Conservation (phyloP, 92 coral and sea anemone genomes). For the Virgularia gustaviana region DNA sequence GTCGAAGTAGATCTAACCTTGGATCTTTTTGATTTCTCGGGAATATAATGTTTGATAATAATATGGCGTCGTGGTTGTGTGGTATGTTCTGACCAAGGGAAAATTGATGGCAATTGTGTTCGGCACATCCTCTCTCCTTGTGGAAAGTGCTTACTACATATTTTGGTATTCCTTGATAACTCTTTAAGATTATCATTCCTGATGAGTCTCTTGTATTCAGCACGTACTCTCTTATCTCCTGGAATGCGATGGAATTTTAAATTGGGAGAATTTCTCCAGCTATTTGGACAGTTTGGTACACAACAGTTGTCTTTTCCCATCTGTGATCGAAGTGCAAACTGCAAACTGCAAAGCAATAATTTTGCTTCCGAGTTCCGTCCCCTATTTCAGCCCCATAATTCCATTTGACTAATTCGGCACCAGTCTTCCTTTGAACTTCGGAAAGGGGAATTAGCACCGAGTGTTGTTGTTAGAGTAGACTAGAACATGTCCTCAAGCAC, state of each 20-base stretch:
- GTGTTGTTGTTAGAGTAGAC: neutral
- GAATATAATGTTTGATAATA: constrained; percentile 1
- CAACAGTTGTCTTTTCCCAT: constrained; percentile 42
- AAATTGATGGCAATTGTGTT: constrained; percentile 45
- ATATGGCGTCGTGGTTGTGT: constrained; percentile 5
- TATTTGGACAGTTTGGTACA: constrained; percentile 30
- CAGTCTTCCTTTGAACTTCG: too few relatives aligned
- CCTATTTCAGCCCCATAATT: too few relatives aligned
- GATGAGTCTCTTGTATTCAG: constrained; percentile 26
- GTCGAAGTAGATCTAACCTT: neutral
- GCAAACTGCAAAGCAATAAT: too few relatives aligned
- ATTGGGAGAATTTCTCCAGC: constrained; percentile 41
- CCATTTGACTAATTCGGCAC: too few relatives aligned
- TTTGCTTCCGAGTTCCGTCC: too few relatives aligned
- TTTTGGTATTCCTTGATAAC: constrained; percentile 28
- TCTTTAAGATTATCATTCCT: constrained; percentile 25
- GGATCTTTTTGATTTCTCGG: constrained; percentile 11
- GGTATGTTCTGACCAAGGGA: constrained; percentile 25
- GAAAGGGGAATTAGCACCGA: too few relatives aligned
- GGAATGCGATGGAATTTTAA: constrained; percentile 29
- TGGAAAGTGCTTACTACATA: constrained; percentile 37
- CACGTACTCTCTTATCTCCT: neutral
- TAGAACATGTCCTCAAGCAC: neutral
- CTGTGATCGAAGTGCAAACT: too few relatives aligned
- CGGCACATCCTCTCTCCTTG: constrained; percentile 38